Conservation (phyloP, 2,797 vertebrate species). For the Cygnus olor region DNA sequence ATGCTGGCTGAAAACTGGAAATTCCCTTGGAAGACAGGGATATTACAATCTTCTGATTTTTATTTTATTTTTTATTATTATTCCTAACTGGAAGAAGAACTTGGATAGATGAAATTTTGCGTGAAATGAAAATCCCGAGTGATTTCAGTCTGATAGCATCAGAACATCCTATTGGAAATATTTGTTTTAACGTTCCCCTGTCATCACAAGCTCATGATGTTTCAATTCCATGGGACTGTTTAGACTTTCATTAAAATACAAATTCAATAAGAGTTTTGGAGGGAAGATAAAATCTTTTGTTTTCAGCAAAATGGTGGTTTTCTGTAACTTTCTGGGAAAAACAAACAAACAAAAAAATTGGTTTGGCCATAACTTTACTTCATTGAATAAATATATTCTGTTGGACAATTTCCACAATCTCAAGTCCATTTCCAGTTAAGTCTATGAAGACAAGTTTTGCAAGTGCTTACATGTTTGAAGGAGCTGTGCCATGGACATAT, state of each 20-base stretch:
- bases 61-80: neutral
- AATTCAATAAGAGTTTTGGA: neutral
- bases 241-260: neutral
- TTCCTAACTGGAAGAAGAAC: neutral
- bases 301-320: neutral
- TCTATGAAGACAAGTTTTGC: neutral
- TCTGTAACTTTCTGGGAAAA: neutral
- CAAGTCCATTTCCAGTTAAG: constrained; percentile 22
- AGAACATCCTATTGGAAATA: neutral
- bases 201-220: neutral
- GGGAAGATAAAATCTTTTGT: neutral
- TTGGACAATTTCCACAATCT: neutral
- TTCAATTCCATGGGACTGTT: neutral
- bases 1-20: neutral
- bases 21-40: neutral
- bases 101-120: neutral
- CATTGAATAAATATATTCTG: neutral
- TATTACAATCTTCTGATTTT: neutral
- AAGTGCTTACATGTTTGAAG: constrained; percentile 14
- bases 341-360: neutral
- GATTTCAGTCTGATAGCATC: neutral
- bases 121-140: constrained; percentile 3
- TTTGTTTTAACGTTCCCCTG: neutral
- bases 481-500: neutral
- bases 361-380: neutral